Percentiles rank a stretch among this genome's conserved stretches.
Evolutionary conservation across 2,113 vertebrate species (phyloP).

Genomic region (Helogale parvula): DNA sequence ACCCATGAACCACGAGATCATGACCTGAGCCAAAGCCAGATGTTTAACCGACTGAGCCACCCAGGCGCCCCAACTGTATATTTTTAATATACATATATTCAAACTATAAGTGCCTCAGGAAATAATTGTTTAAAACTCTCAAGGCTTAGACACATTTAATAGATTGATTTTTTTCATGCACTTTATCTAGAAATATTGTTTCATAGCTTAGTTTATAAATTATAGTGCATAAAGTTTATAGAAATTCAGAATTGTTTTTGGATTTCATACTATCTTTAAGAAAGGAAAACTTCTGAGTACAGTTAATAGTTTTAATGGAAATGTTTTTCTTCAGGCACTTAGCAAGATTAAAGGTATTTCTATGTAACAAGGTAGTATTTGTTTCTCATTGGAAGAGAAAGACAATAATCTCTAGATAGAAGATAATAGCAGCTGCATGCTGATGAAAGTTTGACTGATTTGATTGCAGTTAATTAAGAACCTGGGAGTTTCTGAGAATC

Average conservation of each 20-base stretch:
- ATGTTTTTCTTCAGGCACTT: slow-evolving; percentile 59
- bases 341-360: slow-evolving; percentile 59
- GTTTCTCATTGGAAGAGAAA: slow-evolving; percentile 69
- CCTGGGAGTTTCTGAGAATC: slow-evolving; percentile 56
- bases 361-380: slow-evolving; percentile 34
- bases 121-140: background rate
- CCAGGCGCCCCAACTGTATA: background rate
- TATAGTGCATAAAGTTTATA: background rate
- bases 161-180: background rate
- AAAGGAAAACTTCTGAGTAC: background rate
- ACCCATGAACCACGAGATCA: too few relatives aligned
- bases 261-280: slow-evolving; percentile 39
- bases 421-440: slow-evolving; percentile 74
- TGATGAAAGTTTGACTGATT: slow-evolving; percentile 79
- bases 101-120: slow-evolving; percentile 9
- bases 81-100: background rate
- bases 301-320: slow-evolving; percentile 54
- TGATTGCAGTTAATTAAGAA: slow-evolving; percentile 83
- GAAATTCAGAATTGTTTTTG: background rate
- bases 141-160: background rate
- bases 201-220: slow-evolving; percentile 6
- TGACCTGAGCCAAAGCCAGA: too few relatives aligned
- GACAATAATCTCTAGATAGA: slow-evolving; percentile 65
- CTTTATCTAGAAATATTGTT: background rate
- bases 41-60: too few relatives aligned